Conservation (phyloP, 2,797 vertebrate species). For the Ataeniobius toweri region DNA sequence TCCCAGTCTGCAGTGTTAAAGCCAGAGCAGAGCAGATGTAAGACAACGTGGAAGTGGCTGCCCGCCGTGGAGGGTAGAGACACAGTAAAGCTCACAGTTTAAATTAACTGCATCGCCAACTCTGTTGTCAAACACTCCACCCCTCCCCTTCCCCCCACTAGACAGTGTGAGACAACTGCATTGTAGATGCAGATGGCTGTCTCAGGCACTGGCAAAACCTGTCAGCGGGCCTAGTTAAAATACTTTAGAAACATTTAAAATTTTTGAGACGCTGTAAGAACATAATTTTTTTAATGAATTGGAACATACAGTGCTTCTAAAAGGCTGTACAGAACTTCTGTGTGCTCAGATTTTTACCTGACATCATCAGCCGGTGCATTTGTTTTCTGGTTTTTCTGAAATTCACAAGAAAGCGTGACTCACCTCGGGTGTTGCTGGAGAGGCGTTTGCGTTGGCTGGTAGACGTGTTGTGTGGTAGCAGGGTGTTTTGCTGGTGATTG, state of each 20-base stretch:
- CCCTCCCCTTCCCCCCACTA: no score
- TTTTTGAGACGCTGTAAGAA: background rate
- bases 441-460: conserved; percentile 96
- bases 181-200: no score
- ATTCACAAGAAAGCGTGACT: conserved; percentile 47
- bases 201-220: no score
- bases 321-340: background rate
- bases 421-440: conserved; percentile 95
- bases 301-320: background rate
- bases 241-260: background rate
- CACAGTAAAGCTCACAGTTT: no score
- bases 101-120: no score
- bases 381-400: conserved; percentile 1
- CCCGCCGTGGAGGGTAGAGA: no score
- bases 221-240: background rate
- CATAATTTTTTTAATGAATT: background rate
- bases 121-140: no score
- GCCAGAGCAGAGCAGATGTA: no score
- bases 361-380: background rate
- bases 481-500: conserved; percentile 95
- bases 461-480: conserved; percentile 92
- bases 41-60: no score
- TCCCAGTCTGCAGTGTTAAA: no score
- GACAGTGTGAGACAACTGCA: no score
- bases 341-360: background rate